phyloP scores from a whole-genome alignment of 2,888 invertebrate species.

The Sarcophaga subvicina region DNA sequence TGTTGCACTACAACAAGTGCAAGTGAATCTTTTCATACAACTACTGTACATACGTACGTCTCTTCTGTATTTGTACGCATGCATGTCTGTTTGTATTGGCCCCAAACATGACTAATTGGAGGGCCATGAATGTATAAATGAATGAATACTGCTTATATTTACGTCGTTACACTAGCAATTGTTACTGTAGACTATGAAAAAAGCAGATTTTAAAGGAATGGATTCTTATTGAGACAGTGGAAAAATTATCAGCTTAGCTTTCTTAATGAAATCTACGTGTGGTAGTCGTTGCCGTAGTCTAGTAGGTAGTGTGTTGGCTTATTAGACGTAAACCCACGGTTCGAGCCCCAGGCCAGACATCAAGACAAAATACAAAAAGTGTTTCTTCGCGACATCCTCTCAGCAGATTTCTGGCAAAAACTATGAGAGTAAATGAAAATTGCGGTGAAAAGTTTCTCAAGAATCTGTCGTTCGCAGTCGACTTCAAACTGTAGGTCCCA shows the following conservation, averaged over 20 bases:
- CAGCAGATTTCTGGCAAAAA: no score
- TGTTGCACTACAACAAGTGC: not conserved
- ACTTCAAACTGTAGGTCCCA: no score
- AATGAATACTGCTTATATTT: constrained; percentile 39
- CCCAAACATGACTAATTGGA: constrained; percentile 64
- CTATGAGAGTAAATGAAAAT: no score
- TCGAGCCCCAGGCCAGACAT: no score
- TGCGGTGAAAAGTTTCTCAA: no score
- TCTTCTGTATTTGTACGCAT: not conserved
- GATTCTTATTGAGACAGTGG: not conserved
- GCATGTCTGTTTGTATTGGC: constrained; percentile 17
- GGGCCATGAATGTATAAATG: constrained; percentile 56
- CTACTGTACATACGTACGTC: not conserved
- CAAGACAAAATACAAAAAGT: no score
- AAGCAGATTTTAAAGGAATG: constrained; percentile 33
- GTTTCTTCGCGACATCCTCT: no score
- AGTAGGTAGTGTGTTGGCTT: no score
- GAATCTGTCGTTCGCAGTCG: no score
- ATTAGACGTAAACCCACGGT: no score
- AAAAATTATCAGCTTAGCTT: not conserved
- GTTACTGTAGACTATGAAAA: constrained; percentile 20
- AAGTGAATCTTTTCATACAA: constrained; percentile 26
- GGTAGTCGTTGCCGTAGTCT: no score
- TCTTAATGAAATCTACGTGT: no score
- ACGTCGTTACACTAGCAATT: constrained; percentile 48